phyloP scores from a whole-genome alignment of 1,140 invertebrate species.

The Drosophila baimaii region DNA sequence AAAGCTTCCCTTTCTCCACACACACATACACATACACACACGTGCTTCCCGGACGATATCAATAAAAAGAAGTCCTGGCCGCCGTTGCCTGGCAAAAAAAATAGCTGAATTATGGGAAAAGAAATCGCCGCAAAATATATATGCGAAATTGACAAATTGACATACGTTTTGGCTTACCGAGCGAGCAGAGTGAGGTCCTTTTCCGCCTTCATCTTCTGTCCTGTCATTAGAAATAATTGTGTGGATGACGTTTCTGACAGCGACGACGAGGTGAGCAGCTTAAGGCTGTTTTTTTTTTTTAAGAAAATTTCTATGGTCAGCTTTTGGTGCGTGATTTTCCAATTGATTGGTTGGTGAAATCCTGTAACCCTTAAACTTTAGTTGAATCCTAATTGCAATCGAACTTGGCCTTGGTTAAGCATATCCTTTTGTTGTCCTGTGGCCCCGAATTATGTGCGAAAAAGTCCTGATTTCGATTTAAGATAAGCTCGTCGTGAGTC shows the following conservation, averaged over 20 bases:
- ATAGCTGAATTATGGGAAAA: constrained; percentile 19
- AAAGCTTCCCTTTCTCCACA: constrained; percentile 22
- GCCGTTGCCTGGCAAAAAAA: constrained; percentile 57
- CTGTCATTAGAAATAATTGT: constrained; percentile 79
- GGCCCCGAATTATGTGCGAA: constrained; percentile 68
- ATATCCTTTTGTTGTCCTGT: constrained; percentile 45
- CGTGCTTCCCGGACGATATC: constrained; percentile 80
- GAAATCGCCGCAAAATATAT: constrained; percentile 58
- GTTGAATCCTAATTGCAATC: constrained; percentile 22
- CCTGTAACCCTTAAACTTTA: constrained; percentile 43
- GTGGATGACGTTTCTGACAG: constrained; percentile 40
- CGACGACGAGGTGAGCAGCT: constrained; percentile 53
- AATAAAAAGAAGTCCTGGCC: constrained; percentile 66
- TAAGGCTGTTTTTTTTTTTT: constrained; percentile 30
- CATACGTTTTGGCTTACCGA: constrained; percentile 75
- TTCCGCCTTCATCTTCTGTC: constrained; percentile 57
- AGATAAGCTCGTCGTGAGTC: constrained; percentile 53
- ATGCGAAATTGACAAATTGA: constrained; percentile 81
- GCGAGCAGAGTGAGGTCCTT: constrained; percentile 15
- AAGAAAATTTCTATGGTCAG: constrained; percentile 46
- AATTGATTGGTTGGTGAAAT: constrained; percentile 48
- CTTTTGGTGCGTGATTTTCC: constrained; percentile 58
- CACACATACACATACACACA: constrained; percentile 46
- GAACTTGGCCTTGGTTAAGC: not conserved
- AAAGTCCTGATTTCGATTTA: constrained; percentile 59